phyloP scores from a whole-genome alignment of 2,113 vertebrate species.

The Pollimyrus isidori region DNA sequence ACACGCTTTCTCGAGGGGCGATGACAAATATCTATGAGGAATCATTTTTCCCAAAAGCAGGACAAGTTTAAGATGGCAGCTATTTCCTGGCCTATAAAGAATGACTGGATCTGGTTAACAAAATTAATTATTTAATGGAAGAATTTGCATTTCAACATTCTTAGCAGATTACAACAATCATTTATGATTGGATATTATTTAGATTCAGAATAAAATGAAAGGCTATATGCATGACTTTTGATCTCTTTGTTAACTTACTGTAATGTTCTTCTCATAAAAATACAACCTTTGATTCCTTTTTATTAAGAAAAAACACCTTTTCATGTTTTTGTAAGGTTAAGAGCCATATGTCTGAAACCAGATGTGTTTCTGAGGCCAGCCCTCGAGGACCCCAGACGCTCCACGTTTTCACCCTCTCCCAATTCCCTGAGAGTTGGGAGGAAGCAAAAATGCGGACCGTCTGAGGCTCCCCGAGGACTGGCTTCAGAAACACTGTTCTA shows the following conservation, averaged over 20 bases:
- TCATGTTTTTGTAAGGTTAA: too few species aligned
- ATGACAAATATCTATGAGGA: background rate
- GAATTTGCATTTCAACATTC: background rate
- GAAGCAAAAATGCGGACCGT: background rate
- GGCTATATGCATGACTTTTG: background rate
- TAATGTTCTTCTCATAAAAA: background rate
- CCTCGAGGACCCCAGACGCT: background rate
- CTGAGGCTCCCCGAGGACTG: background rate
- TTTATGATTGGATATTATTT: background rate
- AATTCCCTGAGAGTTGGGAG: background rate
- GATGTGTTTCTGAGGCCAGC: background rate
- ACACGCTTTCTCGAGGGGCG: background rate
- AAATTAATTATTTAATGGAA: background rate
- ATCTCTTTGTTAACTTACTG: background rate
- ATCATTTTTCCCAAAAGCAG: background rate
- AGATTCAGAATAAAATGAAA: background rate
- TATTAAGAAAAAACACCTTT: background rate
- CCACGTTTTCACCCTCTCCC: background rate
- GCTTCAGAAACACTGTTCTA: background rate
- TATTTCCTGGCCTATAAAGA: background rate
- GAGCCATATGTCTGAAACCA: background rate
- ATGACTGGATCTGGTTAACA: background rate
- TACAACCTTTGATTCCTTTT: background rate
- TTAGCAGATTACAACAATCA: background rate
- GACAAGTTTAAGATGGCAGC: background rate